A percentile compares a stretch with the other conserved stretches of the same genome.
phyloP scores from a whole-genome alignment of 2,888 invertebrate species.

The Phortica magna region DNA sequence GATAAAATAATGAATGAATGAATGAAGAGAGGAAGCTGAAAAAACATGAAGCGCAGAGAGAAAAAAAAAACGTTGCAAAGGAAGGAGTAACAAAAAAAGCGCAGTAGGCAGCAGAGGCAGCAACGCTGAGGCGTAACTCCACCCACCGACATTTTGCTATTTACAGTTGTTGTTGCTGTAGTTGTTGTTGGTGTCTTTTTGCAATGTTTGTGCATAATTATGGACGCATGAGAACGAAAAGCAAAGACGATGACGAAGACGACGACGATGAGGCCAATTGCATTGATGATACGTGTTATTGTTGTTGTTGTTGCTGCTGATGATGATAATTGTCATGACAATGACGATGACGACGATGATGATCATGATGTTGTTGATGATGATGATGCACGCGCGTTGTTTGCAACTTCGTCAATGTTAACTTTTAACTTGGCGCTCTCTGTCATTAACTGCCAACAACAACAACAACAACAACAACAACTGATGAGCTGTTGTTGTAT shows the following conservation, averaged over 20 bases:
- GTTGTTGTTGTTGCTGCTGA: slow-evolving; percentile 45
- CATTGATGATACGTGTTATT: not conserved
- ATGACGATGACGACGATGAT: slow-evolving; percentile 58
- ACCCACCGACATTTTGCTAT: slow-evolving; percentile 54
- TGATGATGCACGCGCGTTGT: slow-evolving; percentile 23
- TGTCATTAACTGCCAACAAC: not conserved
- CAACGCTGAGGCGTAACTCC: slow-evolving; percentile 62
- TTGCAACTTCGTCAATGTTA: slow-evolving; percentile 36
- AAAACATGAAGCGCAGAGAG: not conserved
- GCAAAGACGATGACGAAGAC: slow-evolving; percentile 60
- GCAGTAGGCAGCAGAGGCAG: slow-evolving; percentile 36
- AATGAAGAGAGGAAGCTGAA: slow-evolving; percentile 7
- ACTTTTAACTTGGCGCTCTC: not conserved
- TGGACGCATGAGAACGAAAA: slow-evolving; percentile 62
- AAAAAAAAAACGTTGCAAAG: not conserved
- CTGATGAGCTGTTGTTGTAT: slow-evolving; percentile 62
- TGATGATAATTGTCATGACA: slow-evolving; percentile 48
- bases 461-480: not conserved
- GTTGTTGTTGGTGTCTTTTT: slow-evolving; percentile 12
- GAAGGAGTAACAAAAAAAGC: not conserved
- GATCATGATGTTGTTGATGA: slow-evolving; percentile 18
- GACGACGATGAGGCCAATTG: slow-evolving; percentile 43
- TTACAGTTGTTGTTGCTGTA: slow-evolving; percentile 7
- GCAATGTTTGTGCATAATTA: slow-evolving; percentile 64
- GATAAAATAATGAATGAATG: not conserved